phyloP scores from a whole-genome alignment of 30 jellyfish, hydroid and myxozoan genomes.

The Phacellophora camtschatica region DNA sequence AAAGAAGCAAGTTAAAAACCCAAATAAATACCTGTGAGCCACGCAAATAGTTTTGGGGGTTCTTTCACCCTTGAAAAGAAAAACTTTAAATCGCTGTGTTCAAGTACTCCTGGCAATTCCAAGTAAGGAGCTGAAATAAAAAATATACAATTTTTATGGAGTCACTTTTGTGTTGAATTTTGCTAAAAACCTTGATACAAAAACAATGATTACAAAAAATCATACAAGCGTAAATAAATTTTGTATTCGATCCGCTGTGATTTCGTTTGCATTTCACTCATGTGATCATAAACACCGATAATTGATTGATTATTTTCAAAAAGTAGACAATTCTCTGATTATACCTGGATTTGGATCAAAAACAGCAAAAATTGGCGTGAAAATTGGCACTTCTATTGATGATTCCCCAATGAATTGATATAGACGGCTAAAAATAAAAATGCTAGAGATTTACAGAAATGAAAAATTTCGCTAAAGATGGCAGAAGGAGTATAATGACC shows the following conservation, averaged over 20 bases:
- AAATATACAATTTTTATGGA: too few species aligned
- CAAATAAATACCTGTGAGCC: constrained; percentile 88
- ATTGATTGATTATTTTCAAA: not conserved
- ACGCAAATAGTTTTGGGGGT: constrained; percentile 86
- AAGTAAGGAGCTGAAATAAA: constrained; percentile 75
- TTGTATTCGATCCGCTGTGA: too few species aligned
- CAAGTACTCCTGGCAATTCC: constrained; percentile 89
- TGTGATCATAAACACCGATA: too few species aligned
- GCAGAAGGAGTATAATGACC: too few species aligned
- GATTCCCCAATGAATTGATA: constrained; percentile 95
- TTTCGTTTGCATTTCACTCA: too few species aligned
- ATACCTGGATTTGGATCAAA: constrained; percentile 83
- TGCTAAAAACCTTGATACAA: too few species aligned
- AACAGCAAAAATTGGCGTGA: constrained; percentile 74
- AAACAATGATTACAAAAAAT: too few species aligned
- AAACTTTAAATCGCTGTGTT: constrained; percentile 72
- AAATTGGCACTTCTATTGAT: constrained; percentile 77
- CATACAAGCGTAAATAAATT: too few species aligned
- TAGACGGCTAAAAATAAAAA: constrained; percentile 71
- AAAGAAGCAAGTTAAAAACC: too few species aligned
- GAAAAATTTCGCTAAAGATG: too few species aligned
- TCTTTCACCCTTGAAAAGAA: constrained; percentile 68
- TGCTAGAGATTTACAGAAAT: not conserved
- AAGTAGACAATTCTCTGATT: not conserved
- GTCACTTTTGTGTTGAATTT: too few species aligned